These are phyloP conservation scores for Drosophila mimica DNA, from an alignment of 2,888 invertebrate species.

Conservation along the genomic window DNA sequence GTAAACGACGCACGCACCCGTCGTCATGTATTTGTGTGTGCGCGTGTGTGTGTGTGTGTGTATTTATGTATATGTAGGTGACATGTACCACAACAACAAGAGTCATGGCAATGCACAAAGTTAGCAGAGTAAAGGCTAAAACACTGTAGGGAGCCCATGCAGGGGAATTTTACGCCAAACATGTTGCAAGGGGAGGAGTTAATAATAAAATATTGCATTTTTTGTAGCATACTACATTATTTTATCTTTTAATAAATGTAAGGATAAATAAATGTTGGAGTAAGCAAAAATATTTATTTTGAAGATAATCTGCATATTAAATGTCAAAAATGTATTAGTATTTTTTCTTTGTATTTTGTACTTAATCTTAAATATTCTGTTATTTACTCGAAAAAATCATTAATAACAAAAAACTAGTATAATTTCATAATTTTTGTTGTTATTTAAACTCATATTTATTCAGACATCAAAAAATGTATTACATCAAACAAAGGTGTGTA, in stretches of 20 bases:
- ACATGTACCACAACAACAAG: slow-evolving; percentile 70
- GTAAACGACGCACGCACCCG: slow-evolving; percentile 76
- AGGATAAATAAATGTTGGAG: neutral
- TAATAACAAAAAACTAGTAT: fast-evolving
- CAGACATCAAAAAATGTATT: neutral
- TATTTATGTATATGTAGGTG: slow-evolving; percentile 70
- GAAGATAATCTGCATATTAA: neutral
- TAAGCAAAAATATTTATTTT: neutral
- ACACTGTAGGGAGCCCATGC: slow-evolving; percentile 68
- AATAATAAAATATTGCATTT: slow-evolving; percentile 5
- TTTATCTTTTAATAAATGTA: slow-evolving; percentile 1
- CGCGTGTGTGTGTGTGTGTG: slow-evolving; percentile 18
- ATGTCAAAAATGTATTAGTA: fast-evolving
- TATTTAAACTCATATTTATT: neutral
- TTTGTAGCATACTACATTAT: neutral
- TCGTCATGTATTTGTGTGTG: slow-evolving; percentile 17
- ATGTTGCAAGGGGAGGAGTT: slow-evolving; percentile 82
- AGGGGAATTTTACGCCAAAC: slow-evolving; percentile 80
- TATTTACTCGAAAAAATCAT: neutral
- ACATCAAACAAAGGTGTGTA: neutral
- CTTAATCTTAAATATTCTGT: neutral
- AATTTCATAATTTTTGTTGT: neutral
- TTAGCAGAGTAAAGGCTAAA: slow-evolving; percentile 72
- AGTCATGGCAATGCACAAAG: slow-evolving; percentile 68
- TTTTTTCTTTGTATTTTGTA: neutral